Evolutionary conservation across 2,888 invertebrate genomes (phyloP).

Genomic region (Pristionchus japonicus): DNA sequence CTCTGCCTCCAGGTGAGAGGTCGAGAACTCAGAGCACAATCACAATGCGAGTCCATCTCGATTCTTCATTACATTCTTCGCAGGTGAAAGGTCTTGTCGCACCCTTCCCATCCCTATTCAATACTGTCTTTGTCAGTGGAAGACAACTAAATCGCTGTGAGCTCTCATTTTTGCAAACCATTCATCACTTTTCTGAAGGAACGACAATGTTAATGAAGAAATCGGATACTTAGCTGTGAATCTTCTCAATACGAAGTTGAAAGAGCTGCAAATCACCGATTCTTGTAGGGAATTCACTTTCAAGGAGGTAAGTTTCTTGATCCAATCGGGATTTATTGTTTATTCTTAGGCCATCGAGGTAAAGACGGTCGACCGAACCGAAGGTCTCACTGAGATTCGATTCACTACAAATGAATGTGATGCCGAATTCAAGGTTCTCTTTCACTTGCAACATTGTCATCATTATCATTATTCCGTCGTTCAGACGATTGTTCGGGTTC

Average conservation of each 20-base stretch:
- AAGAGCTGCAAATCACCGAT: background rate
- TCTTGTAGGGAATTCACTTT: background rate
- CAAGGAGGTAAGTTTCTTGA: background rate
- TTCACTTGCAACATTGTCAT: background rate
- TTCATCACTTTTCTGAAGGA: background rate
- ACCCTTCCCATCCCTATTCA: conserved; percentile 39
- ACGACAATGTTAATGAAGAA: background rate
- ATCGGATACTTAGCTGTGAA: background rate
- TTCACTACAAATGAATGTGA: background rate
- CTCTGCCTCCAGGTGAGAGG: background rate
- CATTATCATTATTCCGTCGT: background rate
- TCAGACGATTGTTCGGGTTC: background rate
- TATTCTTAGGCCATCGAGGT: background rate
- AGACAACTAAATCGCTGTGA: background rate
- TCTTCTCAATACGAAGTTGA: background rate
- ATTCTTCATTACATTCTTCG: background rate
- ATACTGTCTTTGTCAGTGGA: conserved; percentile 44
- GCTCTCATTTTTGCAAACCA: background rate
- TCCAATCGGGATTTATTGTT: background rate
- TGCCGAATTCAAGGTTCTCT: conserved; percentile 19
- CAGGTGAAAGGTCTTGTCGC: conserved; percentile 35
- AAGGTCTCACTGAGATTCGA: background rate
- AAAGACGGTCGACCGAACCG: background rate
- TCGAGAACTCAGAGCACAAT: too few relatives aligned
- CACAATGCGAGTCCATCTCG: background rate